These are phyloP conservation scores for Myotis pilosus DNA, from an alignment of 2,797 vertebrate species.

Conservation along the genomic window DNA sequence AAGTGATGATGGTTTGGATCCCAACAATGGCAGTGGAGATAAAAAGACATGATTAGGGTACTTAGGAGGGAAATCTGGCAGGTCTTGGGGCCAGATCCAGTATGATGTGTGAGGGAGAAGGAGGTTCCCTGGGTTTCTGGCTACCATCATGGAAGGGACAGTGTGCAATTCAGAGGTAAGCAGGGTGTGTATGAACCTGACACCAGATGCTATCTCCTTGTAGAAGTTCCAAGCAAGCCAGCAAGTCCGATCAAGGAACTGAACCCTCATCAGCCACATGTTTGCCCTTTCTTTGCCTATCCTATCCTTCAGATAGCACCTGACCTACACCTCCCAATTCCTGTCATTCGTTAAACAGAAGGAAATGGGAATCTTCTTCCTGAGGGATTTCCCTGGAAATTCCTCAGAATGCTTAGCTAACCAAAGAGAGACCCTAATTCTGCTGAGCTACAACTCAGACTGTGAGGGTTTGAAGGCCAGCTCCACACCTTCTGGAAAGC, in stretches of 20 bases:
- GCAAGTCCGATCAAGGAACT: not conserved
- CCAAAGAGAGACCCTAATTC: not conserved
- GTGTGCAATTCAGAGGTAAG: not conserved
- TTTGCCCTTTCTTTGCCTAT: not conserved
- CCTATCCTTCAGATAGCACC: not conserved
- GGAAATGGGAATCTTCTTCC: not conserved
- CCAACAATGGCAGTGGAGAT: not conserved
- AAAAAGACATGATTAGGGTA: not conserved
- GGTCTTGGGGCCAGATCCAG: not conserved
- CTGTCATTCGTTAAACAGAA: not conserved
- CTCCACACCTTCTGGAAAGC: not conserved
- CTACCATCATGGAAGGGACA: not conserved
- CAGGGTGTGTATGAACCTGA: not conserved
- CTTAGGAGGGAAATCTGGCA: not conserved
- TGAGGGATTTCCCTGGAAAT: not conserved
- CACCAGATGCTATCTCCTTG: not conserved
- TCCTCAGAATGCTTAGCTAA: not conserved
- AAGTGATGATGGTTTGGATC: not conserved
- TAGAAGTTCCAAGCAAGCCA: not conserved
- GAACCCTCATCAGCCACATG: not conserved
- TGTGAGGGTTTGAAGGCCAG: not conserved
- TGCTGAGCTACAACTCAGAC: not conserved
- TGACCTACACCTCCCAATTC: not conserved
- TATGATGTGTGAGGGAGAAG: fast-evolving
- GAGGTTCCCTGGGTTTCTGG: not conserved